phyloP scores from a whole-genome alignment of 2,113 vertebrate species.

The Nasalis larvatus region DNA sequence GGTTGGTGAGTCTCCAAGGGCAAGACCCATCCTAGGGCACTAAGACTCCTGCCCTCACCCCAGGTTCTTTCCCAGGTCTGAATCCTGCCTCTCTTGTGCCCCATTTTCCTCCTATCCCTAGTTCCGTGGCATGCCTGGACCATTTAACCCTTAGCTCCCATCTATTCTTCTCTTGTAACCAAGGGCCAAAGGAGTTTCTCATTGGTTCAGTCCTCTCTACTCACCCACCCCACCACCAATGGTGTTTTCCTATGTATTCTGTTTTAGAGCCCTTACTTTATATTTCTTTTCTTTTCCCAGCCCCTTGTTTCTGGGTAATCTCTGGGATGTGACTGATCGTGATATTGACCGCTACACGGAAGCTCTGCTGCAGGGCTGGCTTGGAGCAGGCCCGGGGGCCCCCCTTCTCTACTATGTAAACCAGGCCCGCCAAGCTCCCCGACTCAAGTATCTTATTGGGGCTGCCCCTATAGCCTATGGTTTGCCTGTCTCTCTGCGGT shows the following conservation, averaged over 20 bases:
- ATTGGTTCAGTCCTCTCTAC: not conserved
- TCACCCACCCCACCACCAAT: not conserved
- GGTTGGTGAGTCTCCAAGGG: conserved; percentile 88
- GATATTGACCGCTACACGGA: conserved; percentile 94
- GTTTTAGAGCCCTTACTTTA: not conserved
- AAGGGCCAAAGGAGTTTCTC: not conserved
- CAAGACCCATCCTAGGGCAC: not conserved
- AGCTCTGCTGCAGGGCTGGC: conserved; percentile 91
- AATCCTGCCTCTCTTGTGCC: not conserved
- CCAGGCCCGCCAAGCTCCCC: conserved; percentile 89
- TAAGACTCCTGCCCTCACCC: not conserved
- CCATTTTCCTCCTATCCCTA: not conserved
- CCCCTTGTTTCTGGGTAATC: conserved; percentile 92
- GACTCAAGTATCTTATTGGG: conserved; percentile 91
- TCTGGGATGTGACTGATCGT: conserved; percentile 96
- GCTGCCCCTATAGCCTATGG: conserved; percentile 94
- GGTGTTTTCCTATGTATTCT: not conserved
- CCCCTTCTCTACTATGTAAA: conserved; percentile 86
- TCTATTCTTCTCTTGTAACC: not conserved
- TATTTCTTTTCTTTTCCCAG: conserved; percentile 75
- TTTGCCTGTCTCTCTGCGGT: conserved; percentile 87
- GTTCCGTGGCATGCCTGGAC: not conserved
- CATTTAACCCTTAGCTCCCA: not conserved
- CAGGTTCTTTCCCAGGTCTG: not conserved
- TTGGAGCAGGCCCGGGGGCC: conserved; percentile 85